A percentile compares a stretch with the other conserved stretches of the same genome.
These are phyloP conservation scores for Picathartes gymnocephalus DNA, from an alignment of 2,113 vertebrate species.

Conservation along the genomic window DNA sequence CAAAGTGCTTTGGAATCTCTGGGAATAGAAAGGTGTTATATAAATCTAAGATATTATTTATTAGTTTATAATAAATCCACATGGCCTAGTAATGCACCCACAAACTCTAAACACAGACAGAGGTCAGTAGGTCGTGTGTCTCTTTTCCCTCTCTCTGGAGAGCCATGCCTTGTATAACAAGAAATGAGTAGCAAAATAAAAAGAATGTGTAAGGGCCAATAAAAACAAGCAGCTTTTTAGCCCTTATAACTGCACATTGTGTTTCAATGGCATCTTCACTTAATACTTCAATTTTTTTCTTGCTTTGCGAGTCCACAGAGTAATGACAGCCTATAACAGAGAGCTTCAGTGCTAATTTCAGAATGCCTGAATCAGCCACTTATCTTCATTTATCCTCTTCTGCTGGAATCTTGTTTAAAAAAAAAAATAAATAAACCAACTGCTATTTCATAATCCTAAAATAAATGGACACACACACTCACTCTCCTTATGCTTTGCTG, in stretches of 20 bases:
- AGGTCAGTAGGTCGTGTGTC: background rate
- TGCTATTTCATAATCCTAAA: conserved; percentile 6
- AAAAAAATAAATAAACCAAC: background rate
- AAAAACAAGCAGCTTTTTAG: background rate
- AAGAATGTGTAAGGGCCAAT: background rate
- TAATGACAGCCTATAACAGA: background rate
- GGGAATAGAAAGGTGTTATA: conserved; percentile 9
- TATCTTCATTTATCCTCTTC: conserved; percentile 37
- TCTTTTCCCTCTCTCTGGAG: background rate
- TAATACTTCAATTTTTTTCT: conserved; percentile 8
- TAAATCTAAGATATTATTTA: background rate
- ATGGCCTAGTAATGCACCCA: background rate
- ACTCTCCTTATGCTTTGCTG: background rate
- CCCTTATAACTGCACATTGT: background rate
- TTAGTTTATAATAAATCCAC: background rate
- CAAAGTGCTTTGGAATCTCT: conserved; percentile 9
- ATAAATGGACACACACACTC: background rate
- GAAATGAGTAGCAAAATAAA: background rate
- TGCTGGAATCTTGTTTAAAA: background rate
- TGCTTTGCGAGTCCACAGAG: conserved; percentile 1
- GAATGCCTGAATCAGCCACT: conserved; percentile 45
- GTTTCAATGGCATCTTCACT: conserved; percentile 24
- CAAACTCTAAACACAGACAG: background rate
- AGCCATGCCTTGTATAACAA: background rate
- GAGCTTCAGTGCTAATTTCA: conserved; percentile 18